Base-by-base conservation (phyloP, 2,113 vertebrate genomes). In the Gila orcuttii region DNA sequence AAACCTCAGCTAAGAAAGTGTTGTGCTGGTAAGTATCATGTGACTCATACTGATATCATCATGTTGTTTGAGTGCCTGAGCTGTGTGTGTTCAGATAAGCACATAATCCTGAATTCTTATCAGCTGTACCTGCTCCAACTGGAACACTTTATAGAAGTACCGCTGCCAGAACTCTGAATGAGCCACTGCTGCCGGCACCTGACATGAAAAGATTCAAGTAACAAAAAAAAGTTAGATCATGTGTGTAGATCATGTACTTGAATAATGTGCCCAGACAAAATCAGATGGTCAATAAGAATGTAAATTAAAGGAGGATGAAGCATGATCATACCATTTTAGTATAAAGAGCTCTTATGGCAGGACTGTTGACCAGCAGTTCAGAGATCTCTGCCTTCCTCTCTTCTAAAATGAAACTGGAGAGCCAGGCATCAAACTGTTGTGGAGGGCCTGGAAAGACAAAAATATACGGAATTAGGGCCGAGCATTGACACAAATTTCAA, bases 81-180 rank as follows among this genome's bases (percentile, higher is more conserved):
- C 21, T 25, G 21, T 17, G 6, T 36, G 25, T 47, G 45, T 55
- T 73, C 23, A 57, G 47, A 83, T 83, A 42, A 83, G 23, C 31
- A n/a, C 31, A 39, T 69, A 13, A 82, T 17, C 25, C 42, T 79
- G 11, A 23, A 73, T 17, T 57, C 28, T 39, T 12, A 79, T 42
- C 31, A 62, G 71, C 42, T 79, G 85, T 94, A 99, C 98, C 97
- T 99, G 97, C 88, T 98, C 96, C 91, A 99, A 90, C 86, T 98
- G 96, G 93, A 97, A 95, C 82, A 99, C 93, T 94, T 96, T 99
- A 90, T 98, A 99, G 94, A 99, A 99, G 93, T 99, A 99, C 15
- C 98, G 96, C 89, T 98, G 97, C 98, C 98, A 99, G 90, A 99
- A 99, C 57, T 99, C 98, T 0, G 95, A 93, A 88, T 99, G 98